Evolutionary conservation across 1,140 invertebrate genomes (phyloP), one percentile per base, ranked within the genome.

Genomic region (Penaeus vannamei): DNA sequence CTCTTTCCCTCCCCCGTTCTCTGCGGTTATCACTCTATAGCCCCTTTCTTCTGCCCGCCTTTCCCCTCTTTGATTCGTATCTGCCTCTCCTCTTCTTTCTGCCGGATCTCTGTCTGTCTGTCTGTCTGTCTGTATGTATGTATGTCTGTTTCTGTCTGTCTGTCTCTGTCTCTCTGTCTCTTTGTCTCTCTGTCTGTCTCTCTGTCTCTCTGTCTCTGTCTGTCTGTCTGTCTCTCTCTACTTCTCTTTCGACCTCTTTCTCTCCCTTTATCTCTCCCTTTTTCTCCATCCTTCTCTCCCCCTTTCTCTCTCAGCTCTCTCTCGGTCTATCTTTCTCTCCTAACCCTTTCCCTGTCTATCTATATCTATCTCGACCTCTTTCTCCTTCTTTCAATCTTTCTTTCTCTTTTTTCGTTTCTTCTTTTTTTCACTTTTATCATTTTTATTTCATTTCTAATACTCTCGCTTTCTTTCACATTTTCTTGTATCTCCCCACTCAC

Each of bases 171-270:
- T 29, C 32, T 32, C 14, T 14, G 14, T 77, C 29, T 77, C 72
- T 29, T 29, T 77, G 19, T 29, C 72, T 29, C 29, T 77, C 72
- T 29, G 19, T 29, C 29, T 32, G 19, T 29, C 72, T 77, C 29
- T 29, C 29, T 17, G 29, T 26, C 79, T 36, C 79, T 53, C 79
- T 53, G 32, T 81, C 79, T 81, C 79, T 81, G 32, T 81, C 79
- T 81, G 32, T 81, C 79, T 81, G 32, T 81, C 79, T 36, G 32
- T 81, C 72, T 77, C 72, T 77, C 72, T 77, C 72, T 77, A 14
- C 29, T 29, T 77, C 79, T 19, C 79, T 82, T 53, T 82, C 22
- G 60, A n/a, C n/a, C n/a, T n/a, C n/a, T n/a, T n/a, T n/a, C n/a
- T n/a, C n/a, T n/a, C n/a, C n/a, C n/a, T n/a, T 4, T 76, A 23